These are phyloP conservation scores for Hypomecis atomaria DNA, from an alignment of 2,888 invertebrate genomes.

Conservation along the genomic window DNA sequence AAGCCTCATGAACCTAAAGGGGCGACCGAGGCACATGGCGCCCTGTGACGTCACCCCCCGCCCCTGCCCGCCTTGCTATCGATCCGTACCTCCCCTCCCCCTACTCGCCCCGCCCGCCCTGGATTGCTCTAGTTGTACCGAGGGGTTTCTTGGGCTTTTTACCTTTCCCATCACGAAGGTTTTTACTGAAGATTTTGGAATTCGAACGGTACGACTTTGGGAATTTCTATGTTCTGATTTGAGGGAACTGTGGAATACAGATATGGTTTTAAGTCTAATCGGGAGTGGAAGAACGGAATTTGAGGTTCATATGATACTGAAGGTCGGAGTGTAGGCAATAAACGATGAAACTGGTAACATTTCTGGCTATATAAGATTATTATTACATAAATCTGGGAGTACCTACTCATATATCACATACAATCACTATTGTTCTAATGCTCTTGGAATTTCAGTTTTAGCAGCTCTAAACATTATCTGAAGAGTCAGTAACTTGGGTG, in stretches of 20 bases:
- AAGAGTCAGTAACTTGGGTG: too few relatives aligned
- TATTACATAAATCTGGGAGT: too few relatives aligned
- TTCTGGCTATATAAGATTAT: too few relatives aligned
- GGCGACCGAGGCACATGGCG: conserved; percentile 54
- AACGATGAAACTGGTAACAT: too few relatives aligned
- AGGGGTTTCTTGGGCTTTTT: conserved; percentile 61
- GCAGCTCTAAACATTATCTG: too few relatives aligned
- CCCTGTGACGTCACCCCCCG: conserved; percentile 72
- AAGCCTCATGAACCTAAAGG: conserved; percentile 39
- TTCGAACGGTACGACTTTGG: conserved; percentile 16
- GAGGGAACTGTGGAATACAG: neutral
- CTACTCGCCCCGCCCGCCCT: conserved; percentile 46
- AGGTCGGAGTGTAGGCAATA: too few relatives aligned
- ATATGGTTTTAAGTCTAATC: neutral
- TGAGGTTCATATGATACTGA: too few relatives aligned
- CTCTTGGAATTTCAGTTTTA: too few relatives aligned
- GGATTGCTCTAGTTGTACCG: conserved; percentile 57
- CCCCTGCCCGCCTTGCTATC: conserved; percentile 62
- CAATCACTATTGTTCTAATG: too few relatives aligned
- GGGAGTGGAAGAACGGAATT: too few relatives aligned
- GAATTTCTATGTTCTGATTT: conserved; percentile 12
- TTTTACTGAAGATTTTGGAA: conserved; percentile 33
- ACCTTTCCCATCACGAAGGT: conserved; percentile 45
- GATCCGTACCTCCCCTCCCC: conserved; percentile 59
- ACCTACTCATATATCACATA: too few relatives aligned